Percentiles rank a stretch among this genome's conserved stretches.
Conservation (phyloP, 2,888 invertebrate genomes). For the Eustalomyia histrio region DNA sequence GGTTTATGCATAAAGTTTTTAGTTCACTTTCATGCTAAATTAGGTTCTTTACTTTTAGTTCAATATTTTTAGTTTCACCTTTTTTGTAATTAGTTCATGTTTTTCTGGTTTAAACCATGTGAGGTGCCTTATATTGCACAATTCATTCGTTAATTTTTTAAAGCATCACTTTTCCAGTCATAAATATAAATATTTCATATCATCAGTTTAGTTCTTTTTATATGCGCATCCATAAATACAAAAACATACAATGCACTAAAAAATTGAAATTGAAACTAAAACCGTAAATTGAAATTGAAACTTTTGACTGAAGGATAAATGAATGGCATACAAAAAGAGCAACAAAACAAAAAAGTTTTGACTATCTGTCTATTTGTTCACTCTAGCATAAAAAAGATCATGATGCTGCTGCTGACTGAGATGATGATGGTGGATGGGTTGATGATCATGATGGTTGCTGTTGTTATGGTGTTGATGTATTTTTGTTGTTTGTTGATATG, state of each 20-base stretch:
- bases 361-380: conserved; percentile 58
- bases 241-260: conserved; percentile 41
- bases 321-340: conserved; percentile 49
- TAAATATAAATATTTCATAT: conserved; percentile 56
- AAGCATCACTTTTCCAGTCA: conserved; percentile 46
- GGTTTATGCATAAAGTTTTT: too few relatives aligned
- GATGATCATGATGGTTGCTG: conserved; percentile 32
- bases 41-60: too few relatives aligned
- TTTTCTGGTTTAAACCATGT: neutral
- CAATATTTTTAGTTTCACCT: too few relatives aligned
- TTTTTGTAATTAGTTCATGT: conserved; percentile 24
- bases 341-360: conserved; percentile 51
- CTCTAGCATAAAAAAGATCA: conserved; percentile 39
- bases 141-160: conserved; percentile 1
- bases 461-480: conserved; percentile 47
- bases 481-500: conserved; percentile 37
- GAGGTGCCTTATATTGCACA: conserved; percentile 28
- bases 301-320: conserved; percentile 64
- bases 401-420: neutral
- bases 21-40: too few relatives aligned
- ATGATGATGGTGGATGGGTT: conserved; percentile 8
- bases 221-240: conserved; percentile 20
- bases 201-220: conserved; percentile 44
- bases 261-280: conserved; percentile 63
- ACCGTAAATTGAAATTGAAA: conserved; percentile 65